Conservation (phyloP, 2,888 invertebrate species). For the Phorcus lineatus region DNA sequence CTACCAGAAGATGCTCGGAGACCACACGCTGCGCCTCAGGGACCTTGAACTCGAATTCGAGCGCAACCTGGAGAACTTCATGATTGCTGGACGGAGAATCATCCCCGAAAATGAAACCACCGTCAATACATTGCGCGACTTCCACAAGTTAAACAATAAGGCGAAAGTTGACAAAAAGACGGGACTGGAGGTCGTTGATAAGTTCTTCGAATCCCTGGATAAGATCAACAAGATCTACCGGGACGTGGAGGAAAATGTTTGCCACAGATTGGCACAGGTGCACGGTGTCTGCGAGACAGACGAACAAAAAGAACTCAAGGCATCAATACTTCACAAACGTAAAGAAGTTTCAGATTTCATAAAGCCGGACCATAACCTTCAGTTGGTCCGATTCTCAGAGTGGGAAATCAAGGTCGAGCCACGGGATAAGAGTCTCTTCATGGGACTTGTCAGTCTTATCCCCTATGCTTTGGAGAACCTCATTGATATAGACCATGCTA, state of each 20-base stretch:
- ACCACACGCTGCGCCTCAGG: slow-evolving; percentile 46
- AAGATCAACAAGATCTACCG: slow-evolving; percentile 39
- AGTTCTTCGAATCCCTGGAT: slow-evolving; percentile 49
- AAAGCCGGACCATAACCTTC: slow-evolving; percentile 49
- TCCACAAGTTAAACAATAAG: slow-evolving; percentile 49
- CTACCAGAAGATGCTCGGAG: slow-evolving; percentile 44
- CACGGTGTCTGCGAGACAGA: slow-evolving; percentile 60
- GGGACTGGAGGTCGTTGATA: slow-evolving; percentile 47
- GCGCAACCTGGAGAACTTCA: slow-evolving; percentile 57
- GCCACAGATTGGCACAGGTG: slow-evolving; percentile 58
- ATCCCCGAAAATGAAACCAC: slow-evolving; percentile 46
- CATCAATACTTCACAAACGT: slow-evolving; percentile 45
- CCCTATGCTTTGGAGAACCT: slow-evolving; percentile 57
- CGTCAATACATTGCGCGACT: slow-evolving; percentile 54
- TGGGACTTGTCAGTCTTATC: slow-evolving; percentile 61
- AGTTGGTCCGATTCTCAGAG: slow-evolving; percentile 48
- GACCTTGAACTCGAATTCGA: slow-evolving; percentile 62
- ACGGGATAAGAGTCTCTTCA: slow-evolving; percentile 59
- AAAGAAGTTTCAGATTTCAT: slow-evolving; percentile 49
- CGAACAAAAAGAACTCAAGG: slow-evolving; percentile 57
- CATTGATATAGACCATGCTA: slow-evolving; percentile 58
- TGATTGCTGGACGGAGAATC: slow-evolving; percentile 51
- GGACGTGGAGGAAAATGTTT: slow-evolving; percentile 49
- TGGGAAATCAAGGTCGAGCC: slow-evolving; percentile 55
- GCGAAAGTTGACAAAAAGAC: slow-evolving; percentile 45